Percentiles rank a stretch among this genome's conserved stretches.
phyloP scores from a whole-genome alignment of 2,113 vertebrate genomes.

The Nannospalax galili region DNA sequence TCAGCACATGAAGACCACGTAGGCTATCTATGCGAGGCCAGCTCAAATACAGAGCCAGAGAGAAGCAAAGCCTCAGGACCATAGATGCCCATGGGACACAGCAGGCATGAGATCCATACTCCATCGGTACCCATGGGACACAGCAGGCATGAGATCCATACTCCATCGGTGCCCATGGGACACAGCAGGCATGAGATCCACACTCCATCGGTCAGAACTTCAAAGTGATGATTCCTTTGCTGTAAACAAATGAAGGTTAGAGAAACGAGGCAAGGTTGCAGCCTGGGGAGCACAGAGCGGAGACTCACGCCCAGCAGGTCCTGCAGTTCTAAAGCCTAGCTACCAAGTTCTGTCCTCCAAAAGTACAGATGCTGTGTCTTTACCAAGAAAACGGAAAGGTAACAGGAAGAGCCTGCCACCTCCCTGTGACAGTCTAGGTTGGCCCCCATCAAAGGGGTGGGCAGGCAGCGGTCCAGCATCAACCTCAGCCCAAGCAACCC shows the following conservation, averaged over 20 bases:
- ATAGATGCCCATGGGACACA: fast-evolving
- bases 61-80: not conserved
- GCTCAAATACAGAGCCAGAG: not conserved
- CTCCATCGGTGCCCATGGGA: not conserved
- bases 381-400: fast-evolving
- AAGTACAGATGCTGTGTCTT: fast-evolving
- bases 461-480: fast-evolving
- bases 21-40: not conserved
- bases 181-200: not conserved
- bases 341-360: not conserved
- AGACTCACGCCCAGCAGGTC: not conserved
- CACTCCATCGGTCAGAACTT: not conserved
- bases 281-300: not conserved
- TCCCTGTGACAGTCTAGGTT: fast-evolving
- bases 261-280: not conserved
- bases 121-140: fast-evolving
- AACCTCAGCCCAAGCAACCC: fast-evolving
- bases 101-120: no score
- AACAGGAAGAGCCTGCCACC: not conserved
- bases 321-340: not conserved
- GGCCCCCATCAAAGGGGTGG: no score
- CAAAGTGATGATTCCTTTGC: fast-evolving
- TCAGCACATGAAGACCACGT: not conserved
- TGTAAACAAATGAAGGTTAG: not conserved
- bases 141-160: no score